These are phyloP conservation scores for Cynocephalus volans DNA, from an alignment of 2,113 vertebrate genomes.

Conservation along the genomic window DNA sequence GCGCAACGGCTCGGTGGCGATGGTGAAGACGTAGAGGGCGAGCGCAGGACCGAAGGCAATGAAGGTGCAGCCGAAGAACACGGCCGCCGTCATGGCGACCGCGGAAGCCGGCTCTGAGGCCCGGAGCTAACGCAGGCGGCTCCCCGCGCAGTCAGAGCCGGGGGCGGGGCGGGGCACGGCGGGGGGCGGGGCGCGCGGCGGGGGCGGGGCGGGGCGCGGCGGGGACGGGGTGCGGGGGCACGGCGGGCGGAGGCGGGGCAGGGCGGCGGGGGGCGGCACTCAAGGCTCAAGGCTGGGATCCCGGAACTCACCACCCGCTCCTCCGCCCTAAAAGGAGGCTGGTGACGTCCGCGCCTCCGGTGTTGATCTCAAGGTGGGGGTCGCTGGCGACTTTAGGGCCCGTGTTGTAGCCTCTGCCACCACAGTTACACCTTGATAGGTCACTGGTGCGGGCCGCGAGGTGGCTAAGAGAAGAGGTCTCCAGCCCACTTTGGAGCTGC, in stretches of 20 bases:
- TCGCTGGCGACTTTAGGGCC: too few relatives aligned
- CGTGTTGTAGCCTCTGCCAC: fast-evolving
- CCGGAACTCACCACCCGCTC: fast-evolving
- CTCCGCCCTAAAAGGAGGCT: fast-evolving
- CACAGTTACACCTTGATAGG: neutral
- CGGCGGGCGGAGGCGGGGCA: neutral
- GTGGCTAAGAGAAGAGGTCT: neutral
- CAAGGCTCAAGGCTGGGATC: fast-evolving
- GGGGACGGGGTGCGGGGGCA: fast-evolving
- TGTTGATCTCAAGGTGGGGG: fast-evolving
- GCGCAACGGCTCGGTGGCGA: constrained; percentile 90
- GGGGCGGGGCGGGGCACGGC: fast-evolving
- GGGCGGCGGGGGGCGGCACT: fast-evolving
- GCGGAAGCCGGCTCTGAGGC: fast-evolving
- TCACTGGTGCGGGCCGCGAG: fast-evolving
- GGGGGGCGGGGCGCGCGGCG: neutral
- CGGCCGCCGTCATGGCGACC: constrained; percentile 89
- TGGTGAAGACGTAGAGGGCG: constrained; percentile 91
- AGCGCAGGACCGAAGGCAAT: constrained; percentile 93
- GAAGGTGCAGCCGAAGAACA: constrained; percentile 93
- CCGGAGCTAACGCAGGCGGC: fast-evolving
- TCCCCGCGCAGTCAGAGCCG: fast-evolving
- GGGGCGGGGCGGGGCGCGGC: too few relatives aligned
- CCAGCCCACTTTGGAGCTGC: neutral
- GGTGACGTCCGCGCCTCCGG: fast-evolving